Evolutionary conservation across 2,888 invertebrate species (phyloP), one percentile per base, ranked within the genome.

Genomic region (Chalcosyrphus nemorum): DNA sequence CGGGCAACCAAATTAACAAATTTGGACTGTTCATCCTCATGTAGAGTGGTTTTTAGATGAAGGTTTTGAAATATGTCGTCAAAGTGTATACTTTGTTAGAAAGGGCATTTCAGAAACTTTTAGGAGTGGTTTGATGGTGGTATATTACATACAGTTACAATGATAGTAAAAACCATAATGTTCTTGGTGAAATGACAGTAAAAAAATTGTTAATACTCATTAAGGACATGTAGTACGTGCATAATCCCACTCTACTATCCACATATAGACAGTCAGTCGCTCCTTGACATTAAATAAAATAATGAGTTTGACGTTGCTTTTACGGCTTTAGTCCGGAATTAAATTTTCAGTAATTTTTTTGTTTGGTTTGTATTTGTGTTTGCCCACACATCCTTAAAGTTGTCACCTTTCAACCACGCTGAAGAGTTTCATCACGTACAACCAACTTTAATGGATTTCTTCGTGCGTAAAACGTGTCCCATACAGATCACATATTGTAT

Each of bases 381-480:
- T 13, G 0, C 71, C n/a, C 50, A 19, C 27, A 50, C 38, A 41
- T n/a, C 3, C 27, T 17, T 29, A 27, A 75, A 11, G 19, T 13
- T 57, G 47, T 47, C 65, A 75, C 65, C 15, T 35, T 71, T 59
- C 29, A 45, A 24, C 38, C 5, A 38, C 38, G n/a, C 2, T 1
- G 29, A 11, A 24, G 13, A 27, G 1, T 13, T 19, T 50, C 38
- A 47, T 38, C 66, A 66, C 47, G 65, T 75, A 65, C 21, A 43
- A n/a, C 47, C 56, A 15, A 47, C 57, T 50, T 47, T 56, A 47
- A 50, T 50, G 24, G 65, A 66, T 50, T 47, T 66, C 11, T 29
- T 32, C 19, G 27, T 71, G 45, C 21, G 45, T 29, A 38, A 50
- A 74, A 56, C 63, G 35, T 35, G 54, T 11, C 21, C 45, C 52